These are phyloP conservation scores for Scrobipalpa costella DNA, from an alignment of 2,888 invertebrate genomes.

Conservation along the genomic window DNA sequence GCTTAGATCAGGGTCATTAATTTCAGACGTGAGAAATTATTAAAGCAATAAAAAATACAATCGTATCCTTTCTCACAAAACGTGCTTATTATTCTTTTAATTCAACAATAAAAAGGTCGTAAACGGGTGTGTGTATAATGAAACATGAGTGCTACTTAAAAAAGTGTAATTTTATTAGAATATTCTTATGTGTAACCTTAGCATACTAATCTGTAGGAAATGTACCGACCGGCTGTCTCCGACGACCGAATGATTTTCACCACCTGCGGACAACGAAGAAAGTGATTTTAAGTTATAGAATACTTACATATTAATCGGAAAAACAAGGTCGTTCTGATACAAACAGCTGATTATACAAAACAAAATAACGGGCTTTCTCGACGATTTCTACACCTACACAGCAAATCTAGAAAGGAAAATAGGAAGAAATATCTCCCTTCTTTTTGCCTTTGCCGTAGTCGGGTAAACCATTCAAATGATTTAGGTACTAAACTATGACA, in stretches of 20 bases:
- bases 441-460: too few relatives aligned
- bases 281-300: slow-evolving; percentile 8
- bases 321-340: neutral
- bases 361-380: too few relatives aligned
- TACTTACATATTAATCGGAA: neutral
- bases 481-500: too few relatives aligned
- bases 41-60: neutral
- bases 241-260: slow-evolving; percentile 99
- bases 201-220: slow-evolving; percentile 97
- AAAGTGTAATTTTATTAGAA: slow-evolving; percentile 35
- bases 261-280: slow-evolving; percentile 82
- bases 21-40: neutral
- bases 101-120: neutral
- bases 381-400: too few relatives aligned
- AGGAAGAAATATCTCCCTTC: too few relatives aligned
- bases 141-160: slow-evolving; percentile 2
- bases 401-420: too few relatives aligned
- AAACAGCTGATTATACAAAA: too few relatives aligned
- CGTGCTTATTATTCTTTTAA: neutral
- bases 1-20: neutral
- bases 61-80: slow-evolving; percentile 6
- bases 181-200: slow-evolving; percentile 44
- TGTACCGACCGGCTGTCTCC: slow-evolving; percentile 98
- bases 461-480: too few relatives aligned
- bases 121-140: neutral